A percentile compares a stretch with the other conserved stretches of the same genome.
phyloP scores from a whole-genome alignment of 2,888 invertebrate genomes.

The Drosophila anomalata region DNA sequence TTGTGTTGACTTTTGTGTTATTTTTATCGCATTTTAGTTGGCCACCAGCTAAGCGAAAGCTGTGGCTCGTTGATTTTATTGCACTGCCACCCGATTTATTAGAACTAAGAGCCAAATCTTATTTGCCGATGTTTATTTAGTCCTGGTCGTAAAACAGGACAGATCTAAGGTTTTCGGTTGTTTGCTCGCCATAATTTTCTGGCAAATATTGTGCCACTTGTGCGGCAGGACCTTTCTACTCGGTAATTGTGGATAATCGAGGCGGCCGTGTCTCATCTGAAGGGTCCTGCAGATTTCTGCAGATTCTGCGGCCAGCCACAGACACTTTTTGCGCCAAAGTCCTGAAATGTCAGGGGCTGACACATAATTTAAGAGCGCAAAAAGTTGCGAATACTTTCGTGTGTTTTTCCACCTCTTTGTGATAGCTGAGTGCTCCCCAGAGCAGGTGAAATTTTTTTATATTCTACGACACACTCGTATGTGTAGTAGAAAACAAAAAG shows the following conservation, averaged over 20 bases:
- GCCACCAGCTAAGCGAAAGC: constrained; percentile 33
- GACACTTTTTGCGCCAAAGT: background rate
- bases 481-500: constrained; percentile 1
- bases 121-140: constrained; percentile 69
- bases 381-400: constrained; percentile 18
- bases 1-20: constrained; percentile 48
- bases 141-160: constrained; percentile 25
- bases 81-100: constrained; percentile 67
- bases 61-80: constrained; percentile 63
- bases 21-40: constrained; percentile 73
- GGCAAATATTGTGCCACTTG: constrained; percentile 47
- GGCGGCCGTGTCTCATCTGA: background rate
- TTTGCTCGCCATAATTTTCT: constrained; percentile 50
- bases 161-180: constrained; percentile 6
- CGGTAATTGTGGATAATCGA: constrained; percentile 19
- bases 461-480: no score
- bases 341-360: constrained; percentile 9
- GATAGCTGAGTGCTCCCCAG: constrained; percentile 12
- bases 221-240: background rate
- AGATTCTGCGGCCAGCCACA: constrained; percentile 17
- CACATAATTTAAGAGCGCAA: constrained; percentile 33
- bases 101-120: constrained; percentile 62
- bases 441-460: constrained; percentile 17
- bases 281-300: constrained; percentile 7
- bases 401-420: constrained; percentile 14